Evolutionary conservation across 2,113 vertebrate species (phyloP).

Genomic region (Gila orcuttii): DNA sequence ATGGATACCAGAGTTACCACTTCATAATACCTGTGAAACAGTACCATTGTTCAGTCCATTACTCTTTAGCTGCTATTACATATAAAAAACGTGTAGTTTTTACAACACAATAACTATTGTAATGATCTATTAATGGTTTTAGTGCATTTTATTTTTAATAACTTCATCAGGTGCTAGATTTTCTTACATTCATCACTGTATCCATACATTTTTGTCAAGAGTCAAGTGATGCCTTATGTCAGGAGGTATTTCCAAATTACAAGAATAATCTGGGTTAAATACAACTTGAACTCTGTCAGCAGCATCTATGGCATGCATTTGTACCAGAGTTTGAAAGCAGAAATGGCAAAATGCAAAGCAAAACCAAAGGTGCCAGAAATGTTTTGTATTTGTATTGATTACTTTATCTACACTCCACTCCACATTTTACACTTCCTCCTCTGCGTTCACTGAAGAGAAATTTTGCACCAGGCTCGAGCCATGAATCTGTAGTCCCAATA

Average conservation of each 20-base stretch:
- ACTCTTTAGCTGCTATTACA: neutral
- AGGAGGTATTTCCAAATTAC: neutral
- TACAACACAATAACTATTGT: neutral
- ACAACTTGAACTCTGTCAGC: neutral
- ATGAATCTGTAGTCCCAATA: too few species aligned
- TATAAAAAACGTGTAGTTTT: neutral
- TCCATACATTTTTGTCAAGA: neutral
- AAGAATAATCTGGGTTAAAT: neutral
- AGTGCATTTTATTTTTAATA: neutral
- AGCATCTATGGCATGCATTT: too few species aligned
- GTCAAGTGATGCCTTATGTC: neutral
- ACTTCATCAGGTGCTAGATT: neutral
- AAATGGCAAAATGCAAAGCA: too few species aligned
- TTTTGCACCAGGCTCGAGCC: too few species aligned
- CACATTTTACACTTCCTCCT: too few species aligned
- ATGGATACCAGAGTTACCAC: constrained; percentile 94
- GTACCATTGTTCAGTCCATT: neutral
- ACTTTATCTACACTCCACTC: too few species aligned
- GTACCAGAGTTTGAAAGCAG: too few species aligned
- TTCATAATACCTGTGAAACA: constrained; percentile 86
- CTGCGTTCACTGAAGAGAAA: too few species aligned
- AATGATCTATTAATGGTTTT: neutral
- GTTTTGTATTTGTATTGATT: too few species aligned
- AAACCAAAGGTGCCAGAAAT: too few species aligned
- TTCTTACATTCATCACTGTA: neutral